phyloP scores from a whole-genome alignment of 1,140 invertebrate genomes.

The Leptonema lineaticorne region DNA sequence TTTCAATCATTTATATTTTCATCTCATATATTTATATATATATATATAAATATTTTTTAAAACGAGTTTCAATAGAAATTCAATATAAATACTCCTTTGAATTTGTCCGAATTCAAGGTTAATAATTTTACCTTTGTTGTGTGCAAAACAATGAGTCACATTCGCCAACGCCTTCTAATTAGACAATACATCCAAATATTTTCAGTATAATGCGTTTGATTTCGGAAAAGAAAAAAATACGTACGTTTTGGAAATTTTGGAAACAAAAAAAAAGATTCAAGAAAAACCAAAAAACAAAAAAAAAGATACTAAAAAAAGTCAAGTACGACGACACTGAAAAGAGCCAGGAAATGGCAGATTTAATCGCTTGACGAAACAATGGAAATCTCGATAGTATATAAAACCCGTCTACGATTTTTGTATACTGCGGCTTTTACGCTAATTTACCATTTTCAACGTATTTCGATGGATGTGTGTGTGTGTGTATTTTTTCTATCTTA shows the following conservation, averaged over 20 bases:
- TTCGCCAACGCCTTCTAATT: neutral
- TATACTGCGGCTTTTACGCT: neutral
- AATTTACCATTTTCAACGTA: neutral
- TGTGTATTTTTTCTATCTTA: too few relatives aligned
- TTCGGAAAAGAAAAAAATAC: too few relatives aligned
- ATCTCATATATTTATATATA: too few relatives aligned
- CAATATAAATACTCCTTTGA: too few relatives aligned
- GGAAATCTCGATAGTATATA: constrained; percentile 2
- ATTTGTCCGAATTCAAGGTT: neutral
- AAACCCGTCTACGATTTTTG: constrained; percentile 3
- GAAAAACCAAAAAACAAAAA: neutral
- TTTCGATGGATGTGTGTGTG: too few relatives aligned
- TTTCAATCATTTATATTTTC: too few relatives aligned
- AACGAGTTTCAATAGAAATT: too few relatives aligned
- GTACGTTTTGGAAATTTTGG: neutral
- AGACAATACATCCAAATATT: neutral
- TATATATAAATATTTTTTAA: too few relatives aligned
- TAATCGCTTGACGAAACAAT: constrained; percentile 15
- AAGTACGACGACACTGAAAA: constrained; percentile 6
- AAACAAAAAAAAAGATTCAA: neutral
- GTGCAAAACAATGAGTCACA: neutral
- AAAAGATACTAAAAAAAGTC: neutral
- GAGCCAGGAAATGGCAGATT: constrained; percentile 9
- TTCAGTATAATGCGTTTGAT: too few relatives aligned
- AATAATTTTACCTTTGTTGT: neutral